phyloP scores from a whole-genome alignment of 2,797 vertebrate genomes.

The Babyrousa celebensis region DNA sequence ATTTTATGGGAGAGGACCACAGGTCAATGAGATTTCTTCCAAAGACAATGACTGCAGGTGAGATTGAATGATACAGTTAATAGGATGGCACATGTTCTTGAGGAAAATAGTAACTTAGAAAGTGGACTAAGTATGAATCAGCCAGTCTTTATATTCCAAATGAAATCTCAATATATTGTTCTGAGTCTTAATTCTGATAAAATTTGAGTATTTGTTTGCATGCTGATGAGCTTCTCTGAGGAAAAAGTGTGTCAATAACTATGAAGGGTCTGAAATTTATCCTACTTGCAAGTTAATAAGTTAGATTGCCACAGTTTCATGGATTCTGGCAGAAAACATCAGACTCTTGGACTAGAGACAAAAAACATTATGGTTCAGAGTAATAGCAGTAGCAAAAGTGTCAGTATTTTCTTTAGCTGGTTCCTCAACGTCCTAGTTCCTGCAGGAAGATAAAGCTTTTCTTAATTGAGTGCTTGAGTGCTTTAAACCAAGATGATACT shows the following conservation, averaged over 20 bases:
- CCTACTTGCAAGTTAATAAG: background rate
- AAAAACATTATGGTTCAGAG: background rate
- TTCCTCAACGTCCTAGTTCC: background rate
- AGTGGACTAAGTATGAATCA: background rate
- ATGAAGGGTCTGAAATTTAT: background rate
- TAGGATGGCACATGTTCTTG: background rate
- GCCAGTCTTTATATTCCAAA: background rate
- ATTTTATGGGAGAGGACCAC: rapidly evolving
- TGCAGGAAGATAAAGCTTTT: background rate
- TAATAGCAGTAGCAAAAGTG: background rate
- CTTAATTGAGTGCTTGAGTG: background rate
- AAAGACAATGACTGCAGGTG: background rate
- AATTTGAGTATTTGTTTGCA: background rate
- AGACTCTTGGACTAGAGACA: background rate
- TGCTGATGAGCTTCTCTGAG: background rate
- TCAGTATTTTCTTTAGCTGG: background rate
- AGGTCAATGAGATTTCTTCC: background rate
- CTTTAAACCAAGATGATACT: background rate
- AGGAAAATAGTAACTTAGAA: background rate
- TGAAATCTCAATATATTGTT: constrained; percentile 11
- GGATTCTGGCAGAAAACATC: background rate
- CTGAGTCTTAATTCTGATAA: background rate
- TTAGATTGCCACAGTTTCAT: background rate
- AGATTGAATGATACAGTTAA: no score
- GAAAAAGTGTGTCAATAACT: background rate